Evolutionary conservation across 2,113 vertebrate genomes (phyloP).

Genomic region (Gobius niger): DNA sequence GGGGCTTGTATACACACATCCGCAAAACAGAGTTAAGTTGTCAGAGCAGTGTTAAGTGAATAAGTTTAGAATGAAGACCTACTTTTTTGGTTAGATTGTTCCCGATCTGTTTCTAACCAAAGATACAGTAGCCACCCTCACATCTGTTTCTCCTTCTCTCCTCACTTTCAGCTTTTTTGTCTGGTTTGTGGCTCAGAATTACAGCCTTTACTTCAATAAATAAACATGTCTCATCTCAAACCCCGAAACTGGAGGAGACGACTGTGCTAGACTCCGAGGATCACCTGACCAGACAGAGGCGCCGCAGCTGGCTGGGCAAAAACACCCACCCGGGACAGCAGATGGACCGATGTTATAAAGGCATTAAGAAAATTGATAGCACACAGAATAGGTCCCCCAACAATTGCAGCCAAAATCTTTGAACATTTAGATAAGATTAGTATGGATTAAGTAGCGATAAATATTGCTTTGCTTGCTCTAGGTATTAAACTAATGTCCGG

Average conservation of each 20-base stretch:
- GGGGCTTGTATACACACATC: too few species aligned
- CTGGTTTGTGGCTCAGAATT: not conserved
- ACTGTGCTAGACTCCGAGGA: slow-evolving; percentile 22
- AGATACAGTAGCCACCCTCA: too few species aligned
- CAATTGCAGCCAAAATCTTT: not conserved
- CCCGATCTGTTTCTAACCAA: too few species aligned
- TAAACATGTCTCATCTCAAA: not conserved
- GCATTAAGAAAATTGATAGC: slow-evolving; percentile 11
- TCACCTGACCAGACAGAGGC: slow-evolving; percentile 16
- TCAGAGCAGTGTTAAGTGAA: too few species aligned
- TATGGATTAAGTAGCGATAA: not conserved
- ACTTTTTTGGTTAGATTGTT: too few species aligned
- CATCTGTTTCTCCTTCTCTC: too few species aligned
- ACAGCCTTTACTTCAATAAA: not conserved
- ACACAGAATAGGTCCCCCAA: slow-evolving; percentile 1
- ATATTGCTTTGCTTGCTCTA: not conserved
- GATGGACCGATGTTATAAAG: slow-evolving; percentile 21
- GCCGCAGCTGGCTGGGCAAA: slow-evolving; percentile 27
- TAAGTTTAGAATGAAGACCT: too few species aligned
- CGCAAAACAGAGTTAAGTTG: too few species aligned
- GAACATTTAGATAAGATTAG: slow-evolving; percentile 1
- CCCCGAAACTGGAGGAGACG: slow-evolving; percentile 20
- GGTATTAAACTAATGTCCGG: not conserved
- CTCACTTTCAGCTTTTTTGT: not conserved
- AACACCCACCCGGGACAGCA: not conserved